These are phyloP conservation scores for Mus pahari DNA, from an alignment of 2,113 vertebrate species.

Conservation along the genomic window DNA sequence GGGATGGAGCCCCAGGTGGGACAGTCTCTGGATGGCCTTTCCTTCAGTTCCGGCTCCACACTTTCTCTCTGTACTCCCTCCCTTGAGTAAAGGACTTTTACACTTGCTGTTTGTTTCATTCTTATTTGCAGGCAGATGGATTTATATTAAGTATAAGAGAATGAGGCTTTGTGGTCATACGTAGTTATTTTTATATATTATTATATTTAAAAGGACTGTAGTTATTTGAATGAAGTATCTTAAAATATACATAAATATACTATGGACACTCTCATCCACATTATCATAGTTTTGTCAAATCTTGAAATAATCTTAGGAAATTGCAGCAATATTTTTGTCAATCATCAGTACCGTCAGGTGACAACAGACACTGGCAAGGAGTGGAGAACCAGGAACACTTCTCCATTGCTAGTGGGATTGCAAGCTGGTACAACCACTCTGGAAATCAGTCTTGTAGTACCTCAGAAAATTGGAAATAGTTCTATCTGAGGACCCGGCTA, in stretches of 20 bases:
- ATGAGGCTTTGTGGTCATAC: neutral
- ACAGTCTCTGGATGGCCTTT: no score
- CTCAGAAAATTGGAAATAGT: no score
- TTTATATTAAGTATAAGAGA: neutral
- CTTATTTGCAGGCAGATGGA: neutral
- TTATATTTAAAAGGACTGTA: neutral
- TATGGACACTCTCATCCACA: neutral
- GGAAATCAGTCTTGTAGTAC: no score
- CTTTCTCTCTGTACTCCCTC: no score
- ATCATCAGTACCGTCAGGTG: neutral
- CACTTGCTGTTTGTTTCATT: neutral
- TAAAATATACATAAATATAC: constrained; percentile 25
- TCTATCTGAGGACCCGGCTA: no score
- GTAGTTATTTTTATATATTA: neutral
- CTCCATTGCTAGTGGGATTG: no score
- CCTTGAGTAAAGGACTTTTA: neutral
- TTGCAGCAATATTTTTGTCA: neutral
- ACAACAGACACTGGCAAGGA: no score
- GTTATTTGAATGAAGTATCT: neutral
- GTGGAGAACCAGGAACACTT: no score
- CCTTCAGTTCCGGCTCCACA: no score
- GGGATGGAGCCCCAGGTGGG: no score
- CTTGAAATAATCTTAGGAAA: neutral
- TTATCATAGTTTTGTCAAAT: constrained; percentile 3
- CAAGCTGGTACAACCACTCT: no score